Percentiles rank a stretch among this genome's conserved stretches.
Evolutionary conservation across 2,113 vertebrate species (phyloP).

Genomic region (Tyto alba): DNA sequence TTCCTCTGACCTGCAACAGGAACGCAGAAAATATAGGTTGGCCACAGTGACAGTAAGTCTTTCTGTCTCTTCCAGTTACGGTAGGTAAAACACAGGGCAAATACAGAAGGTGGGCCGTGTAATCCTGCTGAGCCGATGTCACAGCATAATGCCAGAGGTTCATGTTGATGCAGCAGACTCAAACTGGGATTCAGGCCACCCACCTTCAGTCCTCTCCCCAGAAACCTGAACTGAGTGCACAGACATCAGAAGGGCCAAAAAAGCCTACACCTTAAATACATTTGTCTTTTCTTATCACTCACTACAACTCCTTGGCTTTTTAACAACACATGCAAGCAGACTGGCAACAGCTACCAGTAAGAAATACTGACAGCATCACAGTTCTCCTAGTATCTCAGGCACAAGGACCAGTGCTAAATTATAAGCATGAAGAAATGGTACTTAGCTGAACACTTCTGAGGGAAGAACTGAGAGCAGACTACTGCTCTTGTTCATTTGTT

Average conservation of each 20-base stretch:
- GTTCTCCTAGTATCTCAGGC: neutral
- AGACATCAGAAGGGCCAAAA: neutral
- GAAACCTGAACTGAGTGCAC: neutral
- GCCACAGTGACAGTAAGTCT: neutral
- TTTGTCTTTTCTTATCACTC: neutral
- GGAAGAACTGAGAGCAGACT: neutral
- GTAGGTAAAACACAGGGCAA: neutral
- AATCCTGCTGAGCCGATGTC: neutral
- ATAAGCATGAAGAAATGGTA: neutral
- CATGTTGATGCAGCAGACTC: neutral
- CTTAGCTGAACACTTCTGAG: neutral
- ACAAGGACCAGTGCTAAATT: neutral
- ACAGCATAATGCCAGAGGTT: neutral
- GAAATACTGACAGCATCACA: neutral
- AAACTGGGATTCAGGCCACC: neutral
- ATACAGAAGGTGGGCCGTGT: neutral
- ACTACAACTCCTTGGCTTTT: neutral
- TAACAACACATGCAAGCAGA: neutral
- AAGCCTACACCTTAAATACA: neutral
- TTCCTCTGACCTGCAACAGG: neutral
- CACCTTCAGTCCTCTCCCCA: neutral
- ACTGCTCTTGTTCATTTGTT: neutral
- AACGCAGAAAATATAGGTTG: neutral
- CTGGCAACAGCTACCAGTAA: neutral
- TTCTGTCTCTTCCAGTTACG: neutral